These are phyloP conservation scores for Oscheius sp. DNA, from an alignment of 2,888 invertebrate species.

Conservation along the genomic window DNA sequence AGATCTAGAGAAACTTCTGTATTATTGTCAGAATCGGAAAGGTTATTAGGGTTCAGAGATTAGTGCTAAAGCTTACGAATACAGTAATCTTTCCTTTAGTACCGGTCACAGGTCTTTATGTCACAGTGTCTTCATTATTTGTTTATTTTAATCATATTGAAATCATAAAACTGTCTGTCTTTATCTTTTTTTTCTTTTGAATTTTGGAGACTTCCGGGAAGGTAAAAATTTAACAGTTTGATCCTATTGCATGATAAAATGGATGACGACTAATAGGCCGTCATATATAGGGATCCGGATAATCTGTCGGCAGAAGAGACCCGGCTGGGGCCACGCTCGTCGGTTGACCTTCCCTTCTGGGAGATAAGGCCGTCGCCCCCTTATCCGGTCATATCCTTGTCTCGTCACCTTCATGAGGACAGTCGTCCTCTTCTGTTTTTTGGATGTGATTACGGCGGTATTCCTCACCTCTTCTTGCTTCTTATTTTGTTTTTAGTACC, in stretches of 20 bases:
- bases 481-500: not conserved
- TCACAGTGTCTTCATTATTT: constrained; percentile 12
- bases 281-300: constrained; percentile 4
- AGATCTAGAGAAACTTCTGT: constrained; percentile 42
- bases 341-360: constrained; percentile 23
- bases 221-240: too few species aligned
- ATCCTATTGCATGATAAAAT: too few species aligned
- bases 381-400: constrained; percentile 14
- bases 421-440: not conserved
- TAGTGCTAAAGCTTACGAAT: constrained; percentile 14
- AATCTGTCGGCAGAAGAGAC: constrained; percentile 24
- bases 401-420: constrained; percentile 11
- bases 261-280: constrained; percentile 1
- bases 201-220: too few species aligned
- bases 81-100: constrained; percentile 7
- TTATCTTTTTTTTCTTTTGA: too few species aligned
- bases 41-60: constrained; percentile 49
- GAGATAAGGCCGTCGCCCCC: constrained; percentile 8
- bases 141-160: not conserved
- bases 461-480: not conserved
- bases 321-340: constrained; percentile 19
- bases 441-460: not conserved
- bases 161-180: not conserved
- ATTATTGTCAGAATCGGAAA: constrained; percentile 54
- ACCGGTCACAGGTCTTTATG: constrained; percentile 20